Base-by-base conservation (phyloP, 1,140 invertebrate species). In the Lordiphosa collinella region DNA sequence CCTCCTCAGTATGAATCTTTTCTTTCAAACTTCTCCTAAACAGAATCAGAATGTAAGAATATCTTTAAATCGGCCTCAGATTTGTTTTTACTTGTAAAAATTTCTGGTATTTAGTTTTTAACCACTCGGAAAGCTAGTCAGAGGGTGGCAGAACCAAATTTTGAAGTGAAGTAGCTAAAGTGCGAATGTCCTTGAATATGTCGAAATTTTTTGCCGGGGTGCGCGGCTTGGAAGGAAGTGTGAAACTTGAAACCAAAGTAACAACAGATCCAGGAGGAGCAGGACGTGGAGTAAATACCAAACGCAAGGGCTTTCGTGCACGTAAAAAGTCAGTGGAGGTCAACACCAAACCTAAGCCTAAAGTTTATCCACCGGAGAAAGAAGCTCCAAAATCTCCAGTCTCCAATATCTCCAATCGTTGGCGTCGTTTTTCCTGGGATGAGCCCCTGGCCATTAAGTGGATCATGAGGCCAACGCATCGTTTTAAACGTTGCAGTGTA, bases 401-500 rank as follows among this genome's bases (percentile, higher is more conserved):
- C 10, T 4, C 38, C 22, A 31, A 22, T 8, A 16, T 8, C 43
- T 6, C 7, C 11, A 2, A 1, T 53, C 7, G 9, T 7, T 2
- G 0, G 2, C 31, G 0, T 10, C 5, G n/a, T 3, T 41, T 16
- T 9, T 22, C 22, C 18, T 1, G 16, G 3, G 7, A 12, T 25
- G 29, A 8, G 1, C 1, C 61, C 22, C 0, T 54, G n/a, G 4
- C 40, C 29, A 11, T 56, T 7, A 65, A 82, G 38, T 79, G 76
- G 76, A 46, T 79, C 12, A 68, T 79, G 34, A 35, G 34, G 41
- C 75, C 75, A 0, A 43, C 52, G 0, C 34, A 34, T 10, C 58
- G 14, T 5, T 79, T 79, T 5, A 12, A 49, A 1, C 76, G 64
- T 1, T 29, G 43, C 43, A 79, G 75, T 18, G 47, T 70, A 11